Conservation (phyloP, 2,113 vertebrate species). For the Labeo catla region DNA sequence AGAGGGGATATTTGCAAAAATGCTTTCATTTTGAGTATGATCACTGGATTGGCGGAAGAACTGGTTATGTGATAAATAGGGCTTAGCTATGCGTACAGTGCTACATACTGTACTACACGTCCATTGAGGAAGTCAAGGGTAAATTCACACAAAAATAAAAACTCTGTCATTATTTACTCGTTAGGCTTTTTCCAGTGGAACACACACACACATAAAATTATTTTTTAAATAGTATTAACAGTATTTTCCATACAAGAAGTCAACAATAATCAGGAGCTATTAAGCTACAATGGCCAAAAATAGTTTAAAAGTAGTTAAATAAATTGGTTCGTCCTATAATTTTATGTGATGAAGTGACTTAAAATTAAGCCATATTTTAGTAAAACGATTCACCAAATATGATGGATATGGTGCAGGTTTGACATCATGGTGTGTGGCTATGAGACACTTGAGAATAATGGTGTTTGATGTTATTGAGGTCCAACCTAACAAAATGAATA, state of each 20-base stretch:
- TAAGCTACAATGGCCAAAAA: background rate
- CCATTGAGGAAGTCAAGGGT: background rate
- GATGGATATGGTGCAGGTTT: background rate
- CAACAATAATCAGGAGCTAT: background rate
- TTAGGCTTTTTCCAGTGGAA: background rate
- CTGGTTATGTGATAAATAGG: background rate
- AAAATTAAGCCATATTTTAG: background rate
- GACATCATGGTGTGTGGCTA: background rate
- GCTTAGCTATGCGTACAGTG: background rate
- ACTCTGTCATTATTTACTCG: background rate
- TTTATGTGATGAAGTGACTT: background rate
- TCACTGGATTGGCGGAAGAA: background rate
- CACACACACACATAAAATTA: background rate
- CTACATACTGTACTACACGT: background rate
- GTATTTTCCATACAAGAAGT: background rate
- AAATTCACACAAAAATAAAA: background rate
- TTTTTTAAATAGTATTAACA: background rate
- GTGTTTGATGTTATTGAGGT: background rate
- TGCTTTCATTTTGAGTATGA: background rate
- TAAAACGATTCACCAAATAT: background rate
- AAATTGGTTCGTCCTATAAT: background rate
- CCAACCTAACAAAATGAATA: background rate
- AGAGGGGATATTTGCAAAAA: background rate
- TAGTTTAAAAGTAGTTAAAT: background rate
- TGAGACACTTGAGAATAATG: background rate